Conservation (phyloP, 2,797 vertebrate genomes). For the Tympanoctomys barrerae region DNA sequence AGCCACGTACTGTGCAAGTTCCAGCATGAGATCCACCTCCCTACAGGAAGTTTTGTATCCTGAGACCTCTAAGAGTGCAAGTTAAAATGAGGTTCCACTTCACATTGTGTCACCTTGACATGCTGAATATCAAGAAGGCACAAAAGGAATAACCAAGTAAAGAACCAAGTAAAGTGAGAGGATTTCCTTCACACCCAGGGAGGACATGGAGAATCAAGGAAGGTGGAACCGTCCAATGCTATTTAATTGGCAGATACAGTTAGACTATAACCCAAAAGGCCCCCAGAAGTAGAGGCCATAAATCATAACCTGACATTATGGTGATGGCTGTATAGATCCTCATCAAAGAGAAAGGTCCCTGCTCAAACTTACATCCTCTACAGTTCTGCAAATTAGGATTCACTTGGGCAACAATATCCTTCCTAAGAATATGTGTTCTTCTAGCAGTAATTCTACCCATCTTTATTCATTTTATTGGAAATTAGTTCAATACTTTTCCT, state of each 20-base stretch:
- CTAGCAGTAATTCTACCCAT: background rate
- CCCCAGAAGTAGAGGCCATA: background rate
- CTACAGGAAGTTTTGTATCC: background rate
- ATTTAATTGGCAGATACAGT: background rate
- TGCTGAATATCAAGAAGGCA: background rate
- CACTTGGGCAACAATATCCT: background rate
- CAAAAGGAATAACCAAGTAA: background rate
- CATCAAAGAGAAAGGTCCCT: background rate
- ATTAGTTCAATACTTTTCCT: background rate
- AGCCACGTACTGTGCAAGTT: background rate
- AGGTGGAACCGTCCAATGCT: background rate
- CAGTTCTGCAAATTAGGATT: background rate
- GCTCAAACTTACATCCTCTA: background rate
- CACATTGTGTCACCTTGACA: background rate
- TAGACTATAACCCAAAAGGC: background rate
- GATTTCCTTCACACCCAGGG: background rate
- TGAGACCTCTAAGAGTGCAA: background rate
- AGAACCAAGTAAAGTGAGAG: background rate
- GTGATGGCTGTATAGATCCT: background rate
- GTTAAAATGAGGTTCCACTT: background rate
- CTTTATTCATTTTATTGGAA: background rate
- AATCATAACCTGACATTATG: background rate
- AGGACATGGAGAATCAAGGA: no score
- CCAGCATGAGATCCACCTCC: background rate
- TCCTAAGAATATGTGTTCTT: background rate